Percentiles rank a stretch among this genome's conserved stretches.
phyloP scores from a whole-genome alignment of 2,113 vertebrate genomes.

The Mungos mungo region DNA sequence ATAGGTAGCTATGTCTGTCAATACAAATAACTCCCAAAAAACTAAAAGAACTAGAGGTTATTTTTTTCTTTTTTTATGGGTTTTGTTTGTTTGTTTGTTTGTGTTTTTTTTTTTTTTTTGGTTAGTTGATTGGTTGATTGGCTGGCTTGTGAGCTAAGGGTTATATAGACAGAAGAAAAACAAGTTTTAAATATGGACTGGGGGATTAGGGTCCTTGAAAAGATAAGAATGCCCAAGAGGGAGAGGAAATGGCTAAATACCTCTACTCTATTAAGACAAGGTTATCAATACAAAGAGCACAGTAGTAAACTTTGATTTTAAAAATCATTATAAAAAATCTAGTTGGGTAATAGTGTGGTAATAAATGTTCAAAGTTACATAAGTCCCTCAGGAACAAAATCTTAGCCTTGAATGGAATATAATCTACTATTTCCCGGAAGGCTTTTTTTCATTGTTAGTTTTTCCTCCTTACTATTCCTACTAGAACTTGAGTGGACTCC shows the following conservation, averaged over 20 bases:
- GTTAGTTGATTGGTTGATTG: not conserved
- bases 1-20: not conserved
- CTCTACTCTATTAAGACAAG: not conserved
- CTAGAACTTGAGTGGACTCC: not conserved
- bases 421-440: slow-evolving; percentile 42
- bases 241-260: not conserved
- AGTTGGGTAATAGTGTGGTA: not conserved
- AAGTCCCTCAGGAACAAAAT: slow-evolving; percentile 31
- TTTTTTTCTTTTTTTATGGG: not conserved
- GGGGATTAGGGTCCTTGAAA: not conserved
- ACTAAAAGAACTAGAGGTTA: not conserved
- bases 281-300: not conserved
- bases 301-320: not conserved
- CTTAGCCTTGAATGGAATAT: slow-evolving; percentile 41
- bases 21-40: slow-evolving; percentile 32
- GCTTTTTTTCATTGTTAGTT: slow-evolving; percentile 10
- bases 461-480: slow-evolving; percentile 48
- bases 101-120: not conserved
- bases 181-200: slow-evolving; percentile 7
- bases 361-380: not conserved
- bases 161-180: not conserved
- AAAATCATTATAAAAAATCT: not conserved
- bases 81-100: not conserved
- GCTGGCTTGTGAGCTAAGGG: not conserved
- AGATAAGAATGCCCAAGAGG: not conserved